phyloP scores from a whole-genome alignment of 2,888 invertebrate species.

The Pandemis heparana region DNA sequence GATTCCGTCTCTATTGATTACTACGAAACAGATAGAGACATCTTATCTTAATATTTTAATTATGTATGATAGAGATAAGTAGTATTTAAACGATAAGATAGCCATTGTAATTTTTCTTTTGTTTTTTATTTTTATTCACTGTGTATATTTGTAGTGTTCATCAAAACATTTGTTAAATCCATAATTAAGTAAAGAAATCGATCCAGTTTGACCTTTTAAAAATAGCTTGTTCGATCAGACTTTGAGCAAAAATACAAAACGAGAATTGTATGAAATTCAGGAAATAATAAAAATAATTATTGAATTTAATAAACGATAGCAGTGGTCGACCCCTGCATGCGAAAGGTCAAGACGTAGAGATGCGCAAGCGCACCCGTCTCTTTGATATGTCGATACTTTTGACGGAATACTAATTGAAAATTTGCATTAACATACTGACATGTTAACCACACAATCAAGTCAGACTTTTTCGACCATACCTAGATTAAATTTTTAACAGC shows the following conservation, averaged over 20 bases:
- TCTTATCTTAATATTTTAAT: too few relatives aligned
- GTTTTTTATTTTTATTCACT: too few relatives aligned
- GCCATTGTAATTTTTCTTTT: too few relatives aligned
- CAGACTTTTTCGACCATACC: neutral
- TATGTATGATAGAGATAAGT: too few relatives aligned
- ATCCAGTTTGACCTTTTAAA: too few relatives aligned
- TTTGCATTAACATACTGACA: neutral
- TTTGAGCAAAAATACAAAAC: neutral
- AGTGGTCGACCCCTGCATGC: conserved; percentile 42
- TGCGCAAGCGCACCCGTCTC: conserved; percentile 36
- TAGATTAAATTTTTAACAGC: neutral
- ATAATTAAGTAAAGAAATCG: too few relatives aligned
- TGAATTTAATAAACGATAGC: conserved; percentile 11
- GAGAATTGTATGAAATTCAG: neutral
- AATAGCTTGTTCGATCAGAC: neutral
- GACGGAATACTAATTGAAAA: neutral
- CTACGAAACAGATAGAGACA: too few relatives aligned
- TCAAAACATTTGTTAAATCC: too few relatives aligned
- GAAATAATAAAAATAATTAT: neutral
- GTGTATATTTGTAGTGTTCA: too few relatives aligned
- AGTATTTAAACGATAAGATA: too few relatives aligned
- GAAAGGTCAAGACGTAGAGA: conserved; percentile 51
- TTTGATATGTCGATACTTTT: conserved; percentile 18
- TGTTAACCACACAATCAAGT: neutral
- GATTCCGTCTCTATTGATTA: too few relatives aligned